Conservation (phyloP, 37 sponge, comb jelly and placozoan genomes). For the Dysidea cf. avara region DNA sequence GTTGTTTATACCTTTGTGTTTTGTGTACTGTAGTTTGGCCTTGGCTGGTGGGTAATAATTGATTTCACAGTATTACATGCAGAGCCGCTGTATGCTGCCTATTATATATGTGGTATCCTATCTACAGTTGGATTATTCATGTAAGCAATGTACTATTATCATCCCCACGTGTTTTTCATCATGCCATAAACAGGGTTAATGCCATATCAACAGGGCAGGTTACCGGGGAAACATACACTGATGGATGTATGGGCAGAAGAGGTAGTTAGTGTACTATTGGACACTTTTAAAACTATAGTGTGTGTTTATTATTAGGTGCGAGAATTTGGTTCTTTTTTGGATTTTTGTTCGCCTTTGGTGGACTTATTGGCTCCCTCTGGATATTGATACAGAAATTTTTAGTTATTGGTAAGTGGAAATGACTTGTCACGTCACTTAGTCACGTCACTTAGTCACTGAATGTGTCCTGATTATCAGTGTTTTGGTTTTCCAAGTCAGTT, state of each 20-base stretch:
- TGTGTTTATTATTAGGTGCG: constrained; percentile 16
- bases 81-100: constrained; percentile 65
- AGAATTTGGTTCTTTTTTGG: constrained; percentile 85
- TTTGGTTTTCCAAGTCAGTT: too few relatives aligned
- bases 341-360: constrained; percentile 79
- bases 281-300: not conserved
- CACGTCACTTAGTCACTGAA: not conserved
- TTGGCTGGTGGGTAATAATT: constrained; percentile 91
- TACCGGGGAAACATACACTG: constrained; percentile 74
- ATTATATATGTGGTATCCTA: constrained; percentile 69
- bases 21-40: constrained; percentile 53
- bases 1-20: not conserved
- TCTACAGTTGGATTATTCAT: constrained; percentile 81
- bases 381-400: constrained; percentile 69
- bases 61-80: constrained; percentile 62
- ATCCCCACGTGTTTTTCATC: not conserved
- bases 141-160: constrained; percentile 39
- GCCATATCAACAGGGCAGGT: constrained; percentile 82
- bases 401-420: constrained; percentile 48
- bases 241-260: constrained; percentile 69
- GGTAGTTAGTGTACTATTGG: constrained; percentile 16
- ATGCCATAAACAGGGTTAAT: constrained; percentile 81
- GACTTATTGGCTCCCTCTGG: constrained; percentile 82
- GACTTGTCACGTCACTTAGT: not conserved
- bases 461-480: too few relatives aligned